These are phyloP conservation scores for Acropora yongei DNA, from an alignment of 64 coral and sea anemone species.

Conservation along the genomic window DNA sequence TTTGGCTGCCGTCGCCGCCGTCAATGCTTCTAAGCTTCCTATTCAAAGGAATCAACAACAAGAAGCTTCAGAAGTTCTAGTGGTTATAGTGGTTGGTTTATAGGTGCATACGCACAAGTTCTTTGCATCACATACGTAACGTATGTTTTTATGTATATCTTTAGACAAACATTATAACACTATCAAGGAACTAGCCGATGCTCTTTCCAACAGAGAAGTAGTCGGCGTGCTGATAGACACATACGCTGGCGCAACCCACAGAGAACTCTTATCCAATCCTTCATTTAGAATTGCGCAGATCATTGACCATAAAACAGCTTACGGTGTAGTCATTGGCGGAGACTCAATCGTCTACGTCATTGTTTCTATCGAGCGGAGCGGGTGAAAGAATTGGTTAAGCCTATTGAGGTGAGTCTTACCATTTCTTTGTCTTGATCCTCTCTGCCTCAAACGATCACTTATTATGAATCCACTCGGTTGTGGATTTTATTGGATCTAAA, in stretches of 20 bases:
- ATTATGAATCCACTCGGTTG: constrained; percentile 1
- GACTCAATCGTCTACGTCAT: constrained; percentile 49
- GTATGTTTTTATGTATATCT: background rate
- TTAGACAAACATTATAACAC: constrained; percentile 43
- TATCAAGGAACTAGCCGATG: constrained; percentile 20
- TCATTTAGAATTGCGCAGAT: constrained; percentile 35
- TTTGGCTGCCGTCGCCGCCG: background rate
- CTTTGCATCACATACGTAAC: background rate
- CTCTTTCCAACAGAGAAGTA: constrained; percentile 30
- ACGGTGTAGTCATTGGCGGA: constrained; percentile 54
- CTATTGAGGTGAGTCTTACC: background rate
- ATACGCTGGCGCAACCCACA: constrained; percentile 28
- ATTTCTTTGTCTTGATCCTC: background rate
- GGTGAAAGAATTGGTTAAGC: constrained; percentile 3
- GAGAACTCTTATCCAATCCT: constrained; percentile 40
- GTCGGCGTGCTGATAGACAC: constrained; percentile 48
- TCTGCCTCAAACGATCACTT: background rate
- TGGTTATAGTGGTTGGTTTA: background rate
- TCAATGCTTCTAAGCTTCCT: background rate
- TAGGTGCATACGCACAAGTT: background rate
- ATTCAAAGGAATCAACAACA: background rate
- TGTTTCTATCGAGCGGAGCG: constrained; percentile 48
- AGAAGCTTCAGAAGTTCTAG: background rate
- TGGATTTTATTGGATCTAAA: background rate
- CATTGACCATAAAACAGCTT: constrained; percentile 52